Evolutionary conservation across 2,888 invertebrate genomes (phyloP).

Genomic region (Quadroppia sp.): DNA sequence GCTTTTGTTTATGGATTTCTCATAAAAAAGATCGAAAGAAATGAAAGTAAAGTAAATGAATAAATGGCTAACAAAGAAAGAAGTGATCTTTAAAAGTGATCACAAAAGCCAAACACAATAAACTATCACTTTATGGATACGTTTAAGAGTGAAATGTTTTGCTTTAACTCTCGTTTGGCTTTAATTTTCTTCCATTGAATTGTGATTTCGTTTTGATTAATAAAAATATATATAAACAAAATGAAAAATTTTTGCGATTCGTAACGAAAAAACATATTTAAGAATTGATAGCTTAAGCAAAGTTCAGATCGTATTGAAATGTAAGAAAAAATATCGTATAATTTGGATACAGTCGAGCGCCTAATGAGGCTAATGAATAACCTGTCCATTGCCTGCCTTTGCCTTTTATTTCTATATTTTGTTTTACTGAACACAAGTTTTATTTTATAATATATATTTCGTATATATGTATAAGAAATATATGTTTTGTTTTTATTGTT

Average conservation of each 20-base stretch:
- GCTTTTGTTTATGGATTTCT: too few relatives aligned
- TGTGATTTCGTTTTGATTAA: background rate
- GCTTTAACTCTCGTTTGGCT: background rate
- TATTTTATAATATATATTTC: background rate
- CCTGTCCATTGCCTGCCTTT: slow-evolving; percentile 24
- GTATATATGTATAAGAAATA: too few relatives aligned
- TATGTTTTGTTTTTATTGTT: background rate
- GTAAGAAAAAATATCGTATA: background rate
- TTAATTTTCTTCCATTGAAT: background rate
- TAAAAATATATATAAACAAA: background rate
- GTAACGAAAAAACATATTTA: background rate
- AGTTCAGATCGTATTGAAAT: background rate
- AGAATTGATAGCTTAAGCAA: background rate
- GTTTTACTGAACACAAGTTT: slow-evolving; percentile 2
- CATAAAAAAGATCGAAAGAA: too few relatives aligned
- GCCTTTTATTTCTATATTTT: background rate
- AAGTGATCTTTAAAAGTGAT: too few relatives aligned
- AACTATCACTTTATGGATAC: background rate
- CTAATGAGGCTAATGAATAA: slow-evolving; percentile 36
- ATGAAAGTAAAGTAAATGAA: too few relatives aligned
- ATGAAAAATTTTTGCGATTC: background rate
- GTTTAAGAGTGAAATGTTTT: background rate
- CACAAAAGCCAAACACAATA: background rate
- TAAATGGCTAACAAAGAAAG: too few relatives aligned
- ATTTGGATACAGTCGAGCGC: slow-evolving; percentile 5